These are phyloP conservation scores for Leucoma salicis DNA, from an alignment of 2,888 invertebrate species.

Conservation along the genomic window DNA sequence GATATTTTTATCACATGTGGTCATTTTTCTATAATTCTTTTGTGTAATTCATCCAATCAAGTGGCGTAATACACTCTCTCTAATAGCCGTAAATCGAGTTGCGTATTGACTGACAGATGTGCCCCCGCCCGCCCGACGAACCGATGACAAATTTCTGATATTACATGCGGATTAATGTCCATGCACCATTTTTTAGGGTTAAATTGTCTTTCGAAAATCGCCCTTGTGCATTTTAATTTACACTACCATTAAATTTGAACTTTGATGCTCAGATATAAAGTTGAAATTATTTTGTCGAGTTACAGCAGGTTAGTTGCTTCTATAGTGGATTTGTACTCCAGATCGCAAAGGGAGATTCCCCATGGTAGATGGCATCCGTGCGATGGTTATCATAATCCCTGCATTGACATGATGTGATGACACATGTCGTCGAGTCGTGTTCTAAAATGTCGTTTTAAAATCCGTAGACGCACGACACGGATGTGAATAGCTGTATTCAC, in stretches of 20 bases:
- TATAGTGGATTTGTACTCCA: constrained; percentile 47
- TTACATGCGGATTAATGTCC: constrained; percentile 82
- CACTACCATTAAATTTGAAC: constrained; percentile 27
- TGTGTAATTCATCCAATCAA: constrained; percentile 55
- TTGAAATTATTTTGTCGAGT: constrained; percentile 25
- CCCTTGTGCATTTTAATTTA: constrained; percentile 43
- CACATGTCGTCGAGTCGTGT: constrained; percentile 78
- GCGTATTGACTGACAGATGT: constrained; percentile 69
- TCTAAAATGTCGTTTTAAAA: constrained; percentile 74
- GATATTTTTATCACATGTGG: constrained; percentile 11
- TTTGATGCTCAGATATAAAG: constrained; percentile 28
- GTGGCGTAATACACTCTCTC: constrained; percentile 41
- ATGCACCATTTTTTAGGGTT: constrained; percentile 79
- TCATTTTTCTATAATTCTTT: constrained; percentile 23
- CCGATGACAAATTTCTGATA: constrained; percentile 81
- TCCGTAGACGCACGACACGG: constrained; percentile 33
- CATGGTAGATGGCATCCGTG: constrained; percentile 75
- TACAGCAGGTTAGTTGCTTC: constrained; percentile 43
- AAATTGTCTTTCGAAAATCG: constrained; percentile 78
- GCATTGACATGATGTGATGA: constrained; percentile 82
- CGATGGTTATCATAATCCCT: constrained; percentile 82
- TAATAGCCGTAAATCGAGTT: constrained; percentile 75
- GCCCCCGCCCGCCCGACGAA: constrained; percentile 53
- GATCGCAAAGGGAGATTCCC: constrained; percentile 80
- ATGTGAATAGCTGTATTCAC: constrained; percentile 27